phyloP scores from a whole-genome alignment of 2,113 vertebrate species.

The Pterophyllum scalare region DNA sequence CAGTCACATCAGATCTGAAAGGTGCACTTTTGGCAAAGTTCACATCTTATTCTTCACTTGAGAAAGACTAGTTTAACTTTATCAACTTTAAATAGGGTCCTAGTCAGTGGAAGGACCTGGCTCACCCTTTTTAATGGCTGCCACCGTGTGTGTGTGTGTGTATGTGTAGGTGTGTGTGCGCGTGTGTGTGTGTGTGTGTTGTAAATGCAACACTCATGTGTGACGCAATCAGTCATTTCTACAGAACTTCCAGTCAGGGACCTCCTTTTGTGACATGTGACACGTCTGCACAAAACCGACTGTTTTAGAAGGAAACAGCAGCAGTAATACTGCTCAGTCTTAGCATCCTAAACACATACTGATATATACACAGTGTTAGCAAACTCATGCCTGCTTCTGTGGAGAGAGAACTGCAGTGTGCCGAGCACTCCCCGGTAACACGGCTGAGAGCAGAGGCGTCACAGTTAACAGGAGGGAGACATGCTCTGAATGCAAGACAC shows the following conservation, averaged over 20 bases:
- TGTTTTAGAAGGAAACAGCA: not conserved
- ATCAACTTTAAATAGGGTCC: not conserved
- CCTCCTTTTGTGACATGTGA: not conserved
- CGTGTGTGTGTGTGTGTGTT: no score
- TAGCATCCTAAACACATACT: not conserved
- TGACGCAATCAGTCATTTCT: conserved; percentile 16
- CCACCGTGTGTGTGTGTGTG: not conserved
- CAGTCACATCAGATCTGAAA: not conserved
- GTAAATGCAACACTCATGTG: not conserved
- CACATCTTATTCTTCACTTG: not conserved
- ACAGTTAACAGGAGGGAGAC: conserved; percentile 16
- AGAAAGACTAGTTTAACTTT: conserved; percentile 8
- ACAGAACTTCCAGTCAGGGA: not conserved
- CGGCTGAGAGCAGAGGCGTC: not conserved
- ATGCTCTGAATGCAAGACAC: not conserved
- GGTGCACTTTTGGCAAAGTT: not conserved
- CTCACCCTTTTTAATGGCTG: conserved; percentile 9
- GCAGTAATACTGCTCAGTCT: not conserved
- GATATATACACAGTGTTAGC: not conserved
- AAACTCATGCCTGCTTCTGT: not conserved
- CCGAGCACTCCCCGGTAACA: not conserved
- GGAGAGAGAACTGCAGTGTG: not conserved
- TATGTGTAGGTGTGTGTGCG: not conserved
- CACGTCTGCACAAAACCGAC: conserved; percentile 6
- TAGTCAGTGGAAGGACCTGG: not conserved